Percentiles rank a stretch among this genome's conserved stretches.
Evolutionary conservation across 1,140 invertebrate genomes (phyloP).

Genomic region (Archivesica marissinica): DNA sequence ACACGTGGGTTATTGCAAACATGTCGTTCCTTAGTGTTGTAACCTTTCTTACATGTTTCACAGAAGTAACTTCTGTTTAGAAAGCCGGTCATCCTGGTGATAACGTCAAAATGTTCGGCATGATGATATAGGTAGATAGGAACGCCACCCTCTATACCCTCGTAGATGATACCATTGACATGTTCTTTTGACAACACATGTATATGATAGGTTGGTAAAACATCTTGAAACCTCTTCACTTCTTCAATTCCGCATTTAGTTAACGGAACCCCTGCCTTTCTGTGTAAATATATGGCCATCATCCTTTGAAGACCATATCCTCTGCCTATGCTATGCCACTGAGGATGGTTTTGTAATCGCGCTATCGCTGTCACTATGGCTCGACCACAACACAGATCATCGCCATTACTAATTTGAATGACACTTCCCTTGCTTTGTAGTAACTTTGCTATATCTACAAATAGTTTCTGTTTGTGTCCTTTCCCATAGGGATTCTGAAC

Average conservation of each 20-base stretch:
- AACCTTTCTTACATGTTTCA: constrained; percentile 21
- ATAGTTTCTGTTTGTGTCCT: not conserved
- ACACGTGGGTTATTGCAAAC: constrained; percentile 27
- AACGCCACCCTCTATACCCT: not conserved
- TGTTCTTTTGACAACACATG: constrained; percentile 7
- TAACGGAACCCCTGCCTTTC: not conserved
- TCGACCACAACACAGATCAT: constrained; percentile 17
- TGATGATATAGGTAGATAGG: constrained; percentile 20
- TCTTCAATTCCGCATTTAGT: constrained; percentile 18
- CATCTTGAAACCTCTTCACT: constrained; percentile 12
- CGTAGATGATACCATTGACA: not conserved
- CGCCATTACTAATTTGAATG: constrained; percentile 2
- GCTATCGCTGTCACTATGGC: constrained; percentile 17
- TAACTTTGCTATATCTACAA: not conserved
- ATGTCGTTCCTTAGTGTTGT: constrained; percentile 28
- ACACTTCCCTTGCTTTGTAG: not conserved
- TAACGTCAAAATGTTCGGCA: constrained; percentile 14
- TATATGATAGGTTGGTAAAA: not conserved
- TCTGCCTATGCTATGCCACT: constrained; percentile 14
- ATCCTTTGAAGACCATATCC: not conserved
- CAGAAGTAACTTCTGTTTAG: constrained; percentile 38
- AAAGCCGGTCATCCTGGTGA: constrained; percentile 32
- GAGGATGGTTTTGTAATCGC: not conserved
- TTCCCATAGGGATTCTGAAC: not conserved
- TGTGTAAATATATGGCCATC: constrained; percentile 9